Base-by-base conservation (phyloP, 2,888 invertebrate species). In the Lacanobia oleracea region DNA sequence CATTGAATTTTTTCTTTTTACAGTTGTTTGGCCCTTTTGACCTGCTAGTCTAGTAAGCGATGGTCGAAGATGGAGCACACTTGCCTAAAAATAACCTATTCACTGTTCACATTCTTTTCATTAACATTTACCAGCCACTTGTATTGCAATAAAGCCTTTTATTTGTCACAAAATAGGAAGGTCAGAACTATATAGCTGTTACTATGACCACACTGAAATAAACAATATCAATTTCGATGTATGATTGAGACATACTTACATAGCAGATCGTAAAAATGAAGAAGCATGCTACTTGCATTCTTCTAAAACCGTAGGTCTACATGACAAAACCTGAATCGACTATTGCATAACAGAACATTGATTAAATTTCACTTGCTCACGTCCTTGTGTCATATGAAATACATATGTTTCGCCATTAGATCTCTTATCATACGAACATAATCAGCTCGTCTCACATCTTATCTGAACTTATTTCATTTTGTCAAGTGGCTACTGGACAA, bases 361-460 rank as follows among this genome's bases (percentile, higher is more conserved):
- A 48, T 62, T 37, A 43, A 21, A 53, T 21, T 53, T 9, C 12
- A 72, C 16, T 53, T 16, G 14, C 6, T 53, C 60, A 70, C 71
- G 56, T 65, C 14, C 54, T 21, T 27, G n/a, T 21, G 0, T 75
- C 16, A 37, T 18, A 54, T 21, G 16, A 23, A 27, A 12, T 53
- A 21, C 72, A 60, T 68, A 57, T 12, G 40, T 75, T 56, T 60
- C 73, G 8, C 27, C 68, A 68, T 72, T 60, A 66, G 59, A 72
- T 68, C 48, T 59, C 37, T 50, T 66, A 81, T 80, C 81, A 23
- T 50, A 40, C 50, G 27, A 56, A 45, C 48, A 66, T 59, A 54
- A 86, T 79, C 77, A 74, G 40, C 21, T 62, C 67, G 69, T 75
- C 78, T 72, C 53, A 73, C 37, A 67, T 65, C 64, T 82, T 75